Percentiles rank a stretch among this genome's conserved stretches.
phyloP scores from a whole-genome alignment of 2,113 vertebrate genomes.

The Hyperopisus bebe region DNA sequence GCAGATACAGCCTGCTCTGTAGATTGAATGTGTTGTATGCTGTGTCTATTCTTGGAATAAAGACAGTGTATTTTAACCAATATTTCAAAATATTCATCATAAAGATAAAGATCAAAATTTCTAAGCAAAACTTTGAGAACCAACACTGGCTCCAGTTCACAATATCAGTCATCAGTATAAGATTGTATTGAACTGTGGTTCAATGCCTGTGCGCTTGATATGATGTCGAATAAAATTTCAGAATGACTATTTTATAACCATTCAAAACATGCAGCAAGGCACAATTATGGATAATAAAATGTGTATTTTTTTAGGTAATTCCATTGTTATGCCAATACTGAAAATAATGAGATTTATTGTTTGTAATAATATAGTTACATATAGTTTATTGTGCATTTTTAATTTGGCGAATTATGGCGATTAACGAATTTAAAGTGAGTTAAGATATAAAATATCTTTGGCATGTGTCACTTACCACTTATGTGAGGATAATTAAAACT shows the following conservation, averaged over 20 bases:
- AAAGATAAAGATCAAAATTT: not conserved
- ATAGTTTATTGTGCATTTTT: not conserved
- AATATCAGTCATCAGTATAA: not conserved
- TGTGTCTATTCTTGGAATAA: not conserved
- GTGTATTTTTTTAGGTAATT: not conserved
- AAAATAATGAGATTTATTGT: not conserved
- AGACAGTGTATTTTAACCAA: not conserved
- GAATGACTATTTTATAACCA: not conserved
- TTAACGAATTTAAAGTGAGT: not conserved
- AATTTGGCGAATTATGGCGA: not conserved
- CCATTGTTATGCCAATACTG: not conserved
- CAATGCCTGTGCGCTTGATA: not conserved
- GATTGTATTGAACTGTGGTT: not conserved
- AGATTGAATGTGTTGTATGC: not conserved
- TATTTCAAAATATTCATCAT: not conserved
- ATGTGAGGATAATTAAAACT: conserved; percentile 27
- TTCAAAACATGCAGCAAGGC: not conserved
- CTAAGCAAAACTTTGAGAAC: not conserved
- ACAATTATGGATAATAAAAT: not conserved
- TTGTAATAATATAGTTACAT: not conserved
- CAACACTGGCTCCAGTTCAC: not conserved
- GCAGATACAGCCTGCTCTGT: not conserved
- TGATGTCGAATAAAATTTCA: not conserved
- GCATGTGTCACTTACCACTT: not conserved
- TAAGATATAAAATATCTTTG: not conserved